These are phyloP conservation scores for Chaenocephalus aceratus DNA, from an alignment of 2,113 vertebrate species.

Conservation along the genomic window DNA sequence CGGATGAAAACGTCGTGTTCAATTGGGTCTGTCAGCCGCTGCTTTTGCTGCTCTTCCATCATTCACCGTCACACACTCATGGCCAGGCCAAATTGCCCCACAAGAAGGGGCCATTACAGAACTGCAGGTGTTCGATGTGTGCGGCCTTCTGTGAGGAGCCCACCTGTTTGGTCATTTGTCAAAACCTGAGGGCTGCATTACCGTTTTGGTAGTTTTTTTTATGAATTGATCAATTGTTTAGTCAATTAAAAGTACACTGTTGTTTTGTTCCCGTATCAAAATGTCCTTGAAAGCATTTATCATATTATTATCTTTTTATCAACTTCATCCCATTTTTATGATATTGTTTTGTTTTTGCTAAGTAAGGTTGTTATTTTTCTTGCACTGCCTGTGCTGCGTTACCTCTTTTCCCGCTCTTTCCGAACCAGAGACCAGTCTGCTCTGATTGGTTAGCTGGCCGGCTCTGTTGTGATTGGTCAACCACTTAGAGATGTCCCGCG, in stretches of 20 bases:
- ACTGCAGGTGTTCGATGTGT: neutral
- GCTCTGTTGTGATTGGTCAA: no score
- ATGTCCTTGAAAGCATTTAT: neutral
- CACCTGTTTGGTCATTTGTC: neutral
- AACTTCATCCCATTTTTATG: no score
- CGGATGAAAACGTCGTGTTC: no score
- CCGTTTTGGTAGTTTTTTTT: neutral
- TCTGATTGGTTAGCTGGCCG: no score
- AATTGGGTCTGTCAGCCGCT: constrained; percentile 14
- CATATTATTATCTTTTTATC: no score
- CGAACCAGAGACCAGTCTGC: no score
- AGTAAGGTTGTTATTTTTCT: no score
- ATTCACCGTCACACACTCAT: constrained; percentile 34
- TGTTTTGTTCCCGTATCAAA: no score
- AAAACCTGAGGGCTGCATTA: neutral
- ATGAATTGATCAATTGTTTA: neutral
- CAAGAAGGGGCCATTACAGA: constrained; percentile 1
- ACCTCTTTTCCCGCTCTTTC: no score
- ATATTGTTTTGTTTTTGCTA: no score
- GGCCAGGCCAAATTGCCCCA: constrained; percentile 3
- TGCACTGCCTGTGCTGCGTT: no score
- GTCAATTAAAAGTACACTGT: neutral
- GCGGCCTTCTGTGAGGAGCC: neutral
- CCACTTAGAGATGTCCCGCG: no score
- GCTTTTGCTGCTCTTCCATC: constrained; percentile 26